Conservation (phyloP, 2,797 vertebrate genomes). For the Triplophysa bombifrons region DNA sequence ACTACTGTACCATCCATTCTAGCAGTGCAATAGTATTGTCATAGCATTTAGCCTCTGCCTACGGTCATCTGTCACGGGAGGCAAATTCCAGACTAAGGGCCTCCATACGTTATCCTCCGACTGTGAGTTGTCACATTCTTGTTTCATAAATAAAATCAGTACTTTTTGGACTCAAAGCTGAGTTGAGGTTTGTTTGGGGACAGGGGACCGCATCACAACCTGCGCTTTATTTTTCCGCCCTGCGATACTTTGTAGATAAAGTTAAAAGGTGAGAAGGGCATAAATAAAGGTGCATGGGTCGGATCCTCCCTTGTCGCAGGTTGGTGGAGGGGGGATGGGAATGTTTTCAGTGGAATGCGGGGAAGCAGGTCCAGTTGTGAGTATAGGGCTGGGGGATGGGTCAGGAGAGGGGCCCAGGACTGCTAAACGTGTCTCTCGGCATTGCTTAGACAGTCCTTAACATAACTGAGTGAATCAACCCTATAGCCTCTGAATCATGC, state of each 20-base stretch:
- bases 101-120: background rate
- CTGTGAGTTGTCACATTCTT: constrained; percentile 1
- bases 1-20: constrained; percentile 98
- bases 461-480: constrained; percentile 36
- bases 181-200: constrained; percentile 1
- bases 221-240: background rate
- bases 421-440: constrained; percentile 49
- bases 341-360: constrained; percentile 82
- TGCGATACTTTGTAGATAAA: constrained; percentile 26
- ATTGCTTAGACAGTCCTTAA: constrained; percentile 42
- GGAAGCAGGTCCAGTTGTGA: constrained; percentile 77
- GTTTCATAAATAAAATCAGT: constrained; percentile 9
- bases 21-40: constrained; percentile 99
- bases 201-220: background rate
- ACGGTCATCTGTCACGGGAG: constrained; percentile 27
- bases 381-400: constrained; percentile 51
- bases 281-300: constrained; percentile 55
- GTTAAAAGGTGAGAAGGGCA: constrained; percentile 2
- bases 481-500: constrained; percentile 31
- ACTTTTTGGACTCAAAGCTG: background rate
- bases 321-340: constrained; percentile 59
- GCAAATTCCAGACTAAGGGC: background rate
- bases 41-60: constrained; percentile 90
- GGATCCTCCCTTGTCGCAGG: constrained; percentile 73
- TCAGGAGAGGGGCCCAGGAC: constrained; percentile 45